Conservation (phyloP, 2,797 vertebrate genomes). For the Lagorchestes hirsutus region DNA sequence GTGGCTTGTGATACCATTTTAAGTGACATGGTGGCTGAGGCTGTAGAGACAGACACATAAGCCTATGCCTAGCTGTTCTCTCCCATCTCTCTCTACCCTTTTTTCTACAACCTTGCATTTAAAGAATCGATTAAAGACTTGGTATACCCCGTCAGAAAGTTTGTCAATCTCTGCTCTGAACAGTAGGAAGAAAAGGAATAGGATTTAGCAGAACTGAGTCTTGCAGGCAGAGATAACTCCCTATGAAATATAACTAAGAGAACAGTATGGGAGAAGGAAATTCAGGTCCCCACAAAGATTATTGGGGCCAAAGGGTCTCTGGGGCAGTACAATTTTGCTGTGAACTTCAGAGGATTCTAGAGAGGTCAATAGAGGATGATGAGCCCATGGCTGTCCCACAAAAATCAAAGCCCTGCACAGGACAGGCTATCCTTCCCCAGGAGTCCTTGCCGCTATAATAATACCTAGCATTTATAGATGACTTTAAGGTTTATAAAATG, state of each 20-base stretch:
- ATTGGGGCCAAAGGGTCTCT: neutral
- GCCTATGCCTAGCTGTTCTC: too few relatives aligned
- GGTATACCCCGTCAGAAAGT: neutral
- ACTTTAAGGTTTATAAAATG: too few relatives aligned
- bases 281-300: neutral
- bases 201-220: neutral
- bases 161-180: neutral
- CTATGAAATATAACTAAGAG: too few relatives aligned
- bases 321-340: neutral
- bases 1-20: neutral
- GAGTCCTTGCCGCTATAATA: too few relatives aligned
- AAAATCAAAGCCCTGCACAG: too few relatives aligned
- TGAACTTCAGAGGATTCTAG: neutral
- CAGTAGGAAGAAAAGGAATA: neutral
- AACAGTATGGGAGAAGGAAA: neutral
- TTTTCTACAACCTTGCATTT: neutral
- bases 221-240: neutral
- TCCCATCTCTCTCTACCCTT: too few relatives aligned
- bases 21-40: neutral
- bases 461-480: too few relatives aligned
- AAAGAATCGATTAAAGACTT: neutral
- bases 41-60: too few relatives aligned
- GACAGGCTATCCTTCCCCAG: too few relatives aligned
- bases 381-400: too few relatives aligned
- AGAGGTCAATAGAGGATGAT: rapidly evolving